Conservation (phyloP, 2,797 vertebrate genomes). For the Lutjanus campechanus region DNA sequence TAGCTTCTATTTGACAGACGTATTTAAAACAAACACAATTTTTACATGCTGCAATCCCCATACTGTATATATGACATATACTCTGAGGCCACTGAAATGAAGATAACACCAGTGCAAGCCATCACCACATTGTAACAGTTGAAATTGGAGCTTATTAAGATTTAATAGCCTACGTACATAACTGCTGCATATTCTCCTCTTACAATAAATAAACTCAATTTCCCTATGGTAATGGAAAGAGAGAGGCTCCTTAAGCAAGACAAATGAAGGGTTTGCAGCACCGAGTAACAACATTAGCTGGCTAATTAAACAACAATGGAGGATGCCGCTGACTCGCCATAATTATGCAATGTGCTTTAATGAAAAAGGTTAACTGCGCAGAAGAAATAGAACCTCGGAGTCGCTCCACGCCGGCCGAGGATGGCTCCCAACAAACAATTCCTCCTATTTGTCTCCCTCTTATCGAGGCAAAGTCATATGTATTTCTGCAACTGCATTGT, state of each 20-base stretch:
- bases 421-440: slow-evolving; percentile 61
- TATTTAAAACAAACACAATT: slow-evolving; percentile 69
- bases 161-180: slow-evolving; percentile 80
- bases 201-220: slow-evolving; percentile 87
- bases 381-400: slow-evolving; percentile 75
- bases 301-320: slow-evolving; percentile 89
- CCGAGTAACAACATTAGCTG: slow-evolving; percentile 89
- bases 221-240: slow-evolving; percentile 76
- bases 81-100: slow-evolving; percentile 17
- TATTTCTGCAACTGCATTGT: slow-evolving; percentile 61
- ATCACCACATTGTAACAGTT: slow-evolving; percentile 59
- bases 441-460: slow-evolving; percentile 54
- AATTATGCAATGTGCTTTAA: slow-evolving; percentile 84
- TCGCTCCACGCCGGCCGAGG: slow-evolving; percentile 24
- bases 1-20: slow-evolving; percentile 57
- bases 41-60: slow-evolving; percentile 15
- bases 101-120: slow-evolving; percentile 52
- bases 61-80: slow-evolving; percentile 18
- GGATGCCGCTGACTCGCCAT: slow-evolving; percentile 79
- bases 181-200: slow-evolving; percentile 73
- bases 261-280: slow-evolving; percentile 87
- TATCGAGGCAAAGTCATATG: slow-evolving; percentile 57
- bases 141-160: slow-evolving; percentile 82
- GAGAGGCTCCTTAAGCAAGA: slow-evolving; percentile 88
- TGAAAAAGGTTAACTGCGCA: slow-evolving; percentile 85